phyloP scores from a whole-genome alignment of 1,140 invertebrate species.

The Teleopsis dalmanni region DNA sequence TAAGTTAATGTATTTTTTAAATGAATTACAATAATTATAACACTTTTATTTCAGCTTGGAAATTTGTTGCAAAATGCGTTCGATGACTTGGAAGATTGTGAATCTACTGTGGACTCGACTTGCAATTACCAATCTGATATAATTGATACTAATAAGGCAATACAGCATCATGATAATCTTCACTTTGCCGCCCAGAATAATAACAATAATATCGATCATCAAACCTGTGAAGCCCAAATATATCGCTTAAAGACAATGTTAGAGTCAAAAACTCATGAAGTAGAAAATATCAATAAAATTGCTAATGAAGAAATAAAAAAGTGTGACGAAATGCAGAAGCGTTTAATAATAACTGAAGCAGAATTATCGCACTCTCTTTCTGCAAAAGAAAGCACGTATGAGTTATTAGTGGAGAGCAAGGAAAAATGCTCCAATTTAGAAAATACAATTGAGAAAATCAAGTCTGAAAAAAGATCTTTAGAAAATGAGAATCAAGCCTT shows the following conservation, averaged over 20 bases:
- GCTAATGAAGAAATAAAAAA: slow-evolving; percentile 24
- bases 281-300: slow-evolving; percentile 22
- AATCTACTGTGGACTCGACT: slow-evolving; percentile 44
- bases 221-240: slow-evolving; percentile 15
- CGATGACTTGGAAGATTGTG: slow-evolving; percentile 52
- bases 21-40: background rate
- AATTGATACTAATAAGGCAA: slow-evolving; percentile 6
- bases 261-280: slow-evolving; percentile 26
- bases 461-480: slow-evolving; percentile 26
- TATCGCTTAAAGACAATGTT: slow-evolving; percentile 28
- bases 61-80: slow-evolving; percentile 51
- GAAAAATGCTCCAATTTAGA: slow-evolving; percentile 35
- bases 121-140: slow-evolving; percentile 26
- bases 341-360: slow-evolving; percentile 45
- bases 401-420: slow-evolving; percentile 46
- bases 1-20: background rate
- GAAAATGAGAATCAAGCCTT: slow-evolving; percentile 29
- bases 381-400: slow-evolving; percentile 48
- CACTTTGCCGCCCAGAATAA: slow-evolving; percentile 3
- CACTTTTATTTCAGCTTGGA: slow-evolving; percentile 43
- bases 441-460: slow-evolving; percentile 28
- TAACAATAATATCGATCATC: slow-evolving; percentile 1
- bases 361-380: slow-evolving; percentile 49
- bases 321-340: slow-evolving; percentile 42
- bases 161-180: background rate